Evolutionary conservation across 2,888 invertebrate genomes (phyloP).

Genomic region (Sesia apiformis): DNA sequence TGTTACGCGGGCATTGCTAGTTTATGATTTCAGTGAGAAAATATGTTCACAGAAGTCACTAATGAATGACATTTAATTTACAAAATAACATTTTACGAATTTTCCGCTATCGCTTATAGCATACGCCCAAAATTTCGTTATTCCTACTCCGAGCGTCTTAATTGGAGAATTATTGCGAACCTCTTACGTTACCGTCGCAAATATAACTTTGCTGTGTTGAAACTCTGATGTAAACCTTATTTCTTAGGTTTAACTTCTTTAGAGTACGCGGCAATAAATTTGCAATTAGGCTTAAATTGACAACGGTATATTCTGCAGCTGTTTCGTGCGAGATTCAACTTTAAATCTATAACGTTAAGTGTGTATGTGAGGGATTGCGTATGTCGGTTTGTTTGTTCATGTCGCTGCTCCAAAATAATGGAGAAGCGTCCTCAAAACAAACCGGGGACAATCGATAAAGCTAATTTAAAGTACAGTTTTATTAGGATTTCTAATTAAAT

Average conservation of each 20-base stretch:
- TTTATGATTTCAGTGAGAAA: too few species aligned
- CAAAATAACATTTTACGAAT: too few species aligned
- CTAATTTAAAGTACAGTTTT: neutral
- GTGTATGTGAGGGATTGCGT: neutral
- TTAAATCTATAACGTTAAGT: neutral
- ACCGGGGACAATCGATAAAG: conserved; percentile 12
- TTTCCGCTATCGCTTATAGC: neutral
- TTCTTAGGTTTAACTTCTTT: neutral
- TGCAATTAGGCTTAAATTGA: neutral
- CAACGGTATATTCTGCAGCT: neutral
- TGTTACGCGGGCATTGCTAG: too few species aligned
- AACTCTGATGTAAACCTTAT: neutral
- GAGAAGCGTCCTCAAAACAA: conserved; percentile 7
- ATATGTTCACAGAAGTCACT: too few species aligned
- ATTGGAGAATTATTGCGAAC: conserved; percentile 56
- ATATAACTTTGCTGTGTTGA: conserved; percentile 14
- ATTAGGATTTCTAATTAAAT: neutral
- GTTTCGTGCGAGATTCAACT: neutral
- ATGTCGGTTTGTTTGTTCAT: conserved; percentile 3
- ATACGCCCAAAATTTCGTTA: neutral
- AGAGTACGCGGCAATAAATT: neutral
- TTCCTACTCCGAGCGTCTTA: conserved; percentile 18
- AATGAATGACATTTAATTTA: too few species aligned
- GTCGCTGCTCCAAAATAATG: conserved; percentile 5
- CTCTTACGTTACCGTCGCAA: conserved; percentile 26